Percentiles rank a stretch among this genome's conserved stretches.
phyloP scores from a whole-genome alignment of 2,113 vertebrate species.

The Sorex fumeus region DNA sequence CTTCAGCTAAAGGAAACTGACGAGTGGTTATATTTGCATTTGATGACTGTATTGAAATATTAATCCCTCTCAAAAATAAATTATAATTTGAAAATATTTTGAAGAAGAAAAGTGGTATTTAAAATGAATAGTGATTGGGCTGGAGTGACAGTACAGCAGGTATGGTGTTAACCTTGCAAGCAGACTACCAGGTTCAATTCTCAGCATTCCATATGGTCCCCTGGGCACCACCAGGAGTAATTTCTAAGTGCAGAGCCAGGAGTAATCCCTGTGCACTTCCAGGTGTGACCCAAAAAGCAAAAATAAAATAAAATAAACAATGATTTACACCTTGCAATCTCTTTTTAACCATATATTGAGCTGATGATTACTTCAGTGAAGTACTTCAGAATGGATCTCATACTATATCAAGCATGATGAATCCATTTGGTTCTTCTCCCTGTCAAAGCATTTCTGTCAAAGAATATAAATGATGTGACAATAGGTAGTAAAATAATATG shows the following conservation, averaged over 20 bases:
- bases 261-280: no score
- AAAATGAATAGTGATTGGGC: conserved; percentile 12
- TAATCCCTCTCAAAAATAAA: background rate
- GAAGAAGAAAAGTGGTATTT: conserved; percentile 42
- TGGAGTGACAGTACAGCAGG: no score
- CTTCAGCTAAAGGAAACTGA: background rate
- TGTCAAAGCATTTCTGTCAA: background rate
- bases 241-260: no score
- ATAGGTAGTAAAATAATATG: background rate
- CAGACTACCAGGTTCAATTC: no score
- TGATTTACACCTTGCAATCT: background rate
- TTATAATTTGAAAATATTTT: conserved; percentile 30
- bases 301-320: conserved; percentile 8
- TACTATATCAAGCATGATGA: background rate
- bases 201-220: no score
- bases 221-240: no score
- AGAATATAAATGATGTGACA: background rate
- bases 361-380: background rate
- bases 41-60: conserved; percentile 14
- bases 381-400: background rate
- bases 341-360: background rate
- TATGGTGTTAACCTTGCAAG: no score
- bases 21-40: background rate
- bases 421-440: background rate
- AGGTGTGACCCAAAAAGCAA: no score